Conservation (phyloP, 2,113 vertebrate species). For the Todiramphus saurophagus region DNA sequence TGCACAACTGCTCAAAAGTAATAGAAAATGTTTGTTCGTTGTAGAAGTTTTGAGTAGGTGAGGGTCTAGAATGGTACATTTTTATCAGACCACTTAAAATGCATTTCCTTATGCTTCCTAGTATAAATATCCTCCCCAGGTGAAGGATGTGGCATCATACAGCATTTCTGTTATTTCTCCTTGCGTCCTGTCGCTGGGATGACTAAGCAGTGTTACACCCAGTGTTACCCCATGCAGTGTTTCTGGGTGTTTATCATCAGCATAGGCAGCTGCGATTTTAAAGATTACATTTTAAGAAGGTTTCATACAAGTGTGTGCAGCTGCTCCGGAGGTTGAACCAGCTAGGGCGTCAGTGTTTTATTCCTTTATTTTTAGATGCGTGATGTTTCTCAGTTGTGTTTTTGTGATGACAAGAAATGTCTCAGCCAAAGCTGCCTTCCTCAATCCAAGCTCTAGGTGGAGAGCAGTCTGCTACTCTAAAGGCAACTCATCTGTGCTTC, state of each 20-base stretch:
- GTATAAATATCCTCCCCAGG: background rate
- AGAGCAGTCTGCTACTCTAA: background rate
- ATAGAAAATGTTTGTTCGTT: background rate
- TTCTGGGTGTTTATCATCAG: background rate
- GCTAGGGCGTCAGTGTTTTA: background rate
- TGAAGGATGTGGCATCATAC: background rate
- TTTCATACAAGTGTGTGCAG: background rate
- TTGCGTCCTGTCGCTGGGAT: rapidly evolving
- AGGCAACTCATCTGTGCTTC: background rate
- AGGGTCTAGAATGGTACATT: background rate
- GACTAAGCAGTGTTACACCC: background rate
- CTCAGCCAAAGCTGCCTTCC: background rate
- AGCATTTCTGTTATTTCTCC: background rate
- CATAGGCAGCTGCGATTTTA: rapidly evolving
- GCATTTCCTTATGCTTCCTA: background rate
- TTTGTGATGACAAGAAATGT: background rate
- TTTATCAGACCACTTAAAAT: background rate
- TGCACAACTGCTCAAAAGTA: background rate
- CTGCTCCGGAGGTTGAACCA: background rate
- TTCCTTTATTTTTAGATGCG: background rate
- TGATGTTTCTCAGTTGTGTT: background rate
- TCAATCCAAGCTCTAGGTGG: background rate
- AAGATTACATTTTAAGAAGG: background rate
- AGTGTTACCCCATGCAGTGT: background rate
- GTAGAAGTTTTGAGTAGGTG: background rate